Percentiles rank a stretch among this genome's conserved stretches.
These are phyloP conservation scores for Drosophila phalerata DNA, from an alignment of 2,888 invertebrate genomes.

Conservation along the genomic window DNA sequence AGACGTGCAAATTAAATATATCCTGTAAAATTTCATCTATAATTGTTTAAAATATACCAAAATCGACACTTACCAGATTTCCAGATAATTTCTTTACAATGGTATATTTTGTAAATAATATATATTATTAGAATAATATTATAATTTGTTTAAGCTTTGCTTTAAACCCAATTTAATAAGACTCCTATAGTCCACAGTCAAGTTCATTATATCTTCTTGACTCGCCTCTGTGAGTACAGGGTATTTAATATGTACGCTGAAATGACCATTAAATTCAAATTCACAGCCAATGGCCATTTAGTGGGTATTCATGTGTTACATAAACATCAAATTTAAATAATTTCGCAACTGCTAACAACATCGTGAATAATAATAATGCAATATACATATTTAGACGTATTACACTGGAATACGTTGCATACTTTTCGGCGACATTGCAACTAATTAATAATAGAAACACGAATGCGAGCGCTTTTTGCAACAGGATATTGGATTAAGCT, in stretches of 20 bases:
- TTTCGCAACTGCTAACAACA: slow-evolving; percentile 22
- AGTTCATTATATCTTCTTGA: not conserved
- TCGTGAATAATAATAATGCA: slow-evolving; percentile 36
- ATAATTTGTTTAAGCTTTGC: not conserved
- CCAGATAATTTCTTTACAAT: not conserved
- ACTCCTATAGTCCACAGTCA: not conserved
- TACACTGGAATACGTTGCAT: slow-evolving; percentile 20
- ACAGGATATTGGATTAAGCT: slow-evolving; percentile 37
- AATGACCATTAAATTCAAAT: slow-evolving; percentile 25
- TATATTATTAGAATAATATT: not conserved
- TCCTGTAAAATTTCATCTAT: not conserved
- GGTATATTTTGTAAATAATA: not conserved
- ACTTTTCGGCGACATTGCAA: slow-evolving; percentile 23
- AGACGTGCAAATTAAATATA: not conserved
- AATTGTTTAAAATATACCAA: not conserved
- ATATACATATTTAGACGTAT: slow-evolving; percentile 32
- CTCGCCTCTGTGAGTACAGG: not conserved
- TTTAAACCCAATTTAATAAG: not conserved
- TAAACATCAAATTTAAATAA: slow-evolving; percentile 36
- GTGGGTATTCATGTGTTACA: slow-evolving; percentile 9
- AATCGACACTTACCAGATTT: not conserved
- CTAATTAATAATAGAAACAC: slow-evolving; percentile 43
- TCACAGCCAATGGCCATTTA: slow-evolving; percentile 23
- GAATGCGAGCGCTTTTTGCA: slow-evolving; percentile 10
- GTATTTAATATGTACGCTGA: slow-evolving; percentile 16